Evolutionary conservation across 1,140 invertebrate species (phyloP), one percentile per base, ranked within the genome.

Genomic region (Ruditapes philippinarum): DNA sequence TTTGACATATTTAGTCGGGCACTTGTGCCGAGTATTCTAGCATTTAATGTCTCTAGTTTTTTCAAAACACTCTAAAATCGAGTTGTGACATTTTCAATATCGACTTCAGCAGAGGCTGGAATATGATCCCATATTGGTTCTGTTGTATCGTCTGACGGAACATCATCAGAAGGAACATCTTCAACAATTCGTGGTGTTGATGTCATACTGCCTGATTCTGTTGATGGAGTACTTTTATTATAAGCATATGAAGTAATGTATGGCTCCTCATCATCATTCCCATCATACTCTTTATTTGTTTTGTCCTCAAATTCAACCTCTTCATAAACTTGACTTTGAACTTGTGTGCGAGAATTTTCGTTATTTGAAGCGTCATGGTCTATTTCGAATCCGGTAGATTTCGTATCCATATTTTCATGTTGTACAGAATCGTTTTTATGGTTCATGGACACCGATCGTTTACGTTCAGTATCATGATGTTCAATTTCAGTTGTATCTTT

Each of bases 91-190:
- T 78, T 33, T 33, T 51, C n/a, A 33, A 22, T 7, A n/a, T 51
- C 45, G 1, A 78, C 14, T 54, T 51, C 45, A 17, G 19, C 42
- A 31, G 74, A 51, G 9, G 22, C 74, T 33, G 74, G 74, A 33
- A 78, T 28, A 36, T 54, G 14, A n/a, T 78, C 74, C 74, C 74
- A 78, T 4, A 54, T n/a, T 9, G 45, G 74, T 54, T 78, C 74
- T 12, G 42, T 0, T n/a, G n/a, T n/a, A n/a, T n/a, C n/a, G n/a
- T n/a, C n/a, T n/a, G n/a, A n/a, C n/a, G n/a, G n/a, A n/a, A n/a
- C n/a, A 28, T 78, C 45, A 0, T 54, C 2, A 1, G 17, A 33
- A 51, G 33, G 31, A 25, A 49, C 17, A 14, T 54, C n/a, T 33
- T 36, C 45, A 17, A 19, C 74, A 2, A 57, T 36, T 78, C 74